Base-by-base conservation (phyloP, 2,797 vertebrate species). In the Xiphophorus birchmanni region DNA sequence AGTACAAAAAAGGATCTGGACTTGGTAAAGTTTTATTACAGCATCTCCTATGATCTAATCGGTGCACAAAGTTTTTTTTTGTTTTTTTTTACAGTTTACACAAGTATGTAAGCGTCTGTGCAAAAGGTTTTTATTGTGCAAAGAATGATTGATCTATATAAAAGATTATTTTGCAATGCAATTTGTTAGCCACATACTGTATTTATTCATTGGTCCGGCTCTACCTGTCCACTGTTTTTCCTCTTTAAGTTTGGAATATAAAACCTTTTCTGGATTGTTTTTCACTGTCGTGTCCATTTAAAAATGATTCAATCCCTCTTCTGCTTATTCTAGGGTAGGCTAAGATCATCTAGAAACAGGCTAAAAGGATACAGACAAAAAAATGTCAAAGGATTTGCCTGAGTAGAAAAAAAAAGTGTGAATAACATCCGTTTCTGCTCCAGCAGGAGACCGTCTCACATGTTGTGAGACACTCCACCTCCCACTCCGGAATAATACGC, bases 401-500 rank as follows among this genome's bases (percentile, higher is more conserved):
- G 29, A 2, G 29, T 56, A 47, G 8, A 35, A 74, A 63, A 56
- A 10, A 13, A n/a, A 67, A 17, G 26, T 23, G 65, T 74, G 44
- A 77, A 72, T 63, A 40, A 17, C 23, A 75, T 78, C 52, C 74
- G 32, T 69, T 75, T 79, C 75, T 74, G 54, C 73, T 79, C 63
- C 48, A 23, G 58, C 71, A 75, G 3, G 54, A 82, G 54, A 58
- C 54, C 26, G n/a, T 80, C 48, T 84, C 45, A 2, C 23, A 79
- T 37, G 8, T 35, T 80, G 78, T 0, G 37, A 78, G 85, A 77
- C 23, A n/a, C 63, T 87, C 76, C 69, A 63, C 69, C 75, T 47
- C 76, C 79, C 74, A 83, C 86, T 81, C 63, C n/a, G 71, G 37
- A 69, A 76, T 75, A 81, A 83, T n/a, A 56, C 1, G 17, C 73